Evolutionary conservation across 1,140 invertebrate genomes (phyloP).

Genomic region (Sesamia nonagrioides): DNA sequence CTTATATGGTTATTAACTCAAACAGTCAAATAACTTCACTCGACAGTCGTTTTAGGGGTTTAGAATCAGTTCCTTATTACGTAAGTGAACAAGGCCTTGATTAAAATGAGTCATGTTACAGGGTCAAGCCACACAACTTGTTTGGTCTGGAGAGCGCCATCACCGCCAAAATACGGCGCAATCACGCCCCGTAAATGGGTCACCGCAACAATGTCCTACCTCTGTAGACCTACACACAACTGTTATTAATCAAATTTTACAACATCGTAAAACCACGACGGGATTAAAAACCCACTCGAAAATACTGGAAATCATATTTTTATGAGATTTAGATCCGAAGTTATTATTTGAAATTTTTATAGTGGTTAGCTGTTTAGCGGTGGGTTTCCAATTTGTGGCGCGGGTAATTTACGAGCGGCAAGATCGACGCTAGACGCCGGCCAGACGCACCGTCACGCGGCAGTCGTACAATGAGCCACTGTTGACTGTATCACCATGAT

Average conservation of each 20-base stretch:
- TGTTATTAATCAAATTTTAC: conserved; percentile 85
- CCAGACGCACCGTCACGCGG: conserved; percentile 64
- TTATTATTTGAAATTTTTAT: conserved; percentile 79
- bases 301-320: conserved; percentile 81
- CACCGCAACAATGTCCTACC: conserved; percentile 78
- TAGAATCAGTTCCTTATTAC: conserved; percentile 33
- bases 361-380: conserved; percentile 69
- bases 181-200: conserved; percentile 73
- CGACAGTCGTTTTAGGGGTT: conserved; percentile 2
- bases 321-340: conserved; percentile 82
- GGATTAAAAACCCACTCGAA: conserved; percentile 69
- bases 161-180: conserved; percentile 75
- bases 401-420: conserved; percentile 70
- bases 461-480: conserved; percentile 61
- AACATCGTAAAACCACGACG: conserved; percentile 78
- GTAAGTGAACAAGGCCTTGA: conserved; percentile 49
- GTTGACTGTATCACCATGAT: conserved; percentile 58
- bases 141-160: conserved; percentile 72
- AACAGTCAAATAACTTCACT: conserved; percentile 4
- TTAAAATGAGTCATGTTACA: conserved; percentile 60
- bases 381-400: conserved; percentile 76
- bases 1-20: conserved; percentile 36
- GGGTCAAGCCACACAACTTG: conserved; percentile 58
- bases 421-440: conserved; percentile 65
- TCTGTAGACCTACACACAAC: conserved; percentile 66